phyloP scores from a whole-genome alignment of 2,113 vertebrate species.

The Xenopus tropicalis region DNA sequence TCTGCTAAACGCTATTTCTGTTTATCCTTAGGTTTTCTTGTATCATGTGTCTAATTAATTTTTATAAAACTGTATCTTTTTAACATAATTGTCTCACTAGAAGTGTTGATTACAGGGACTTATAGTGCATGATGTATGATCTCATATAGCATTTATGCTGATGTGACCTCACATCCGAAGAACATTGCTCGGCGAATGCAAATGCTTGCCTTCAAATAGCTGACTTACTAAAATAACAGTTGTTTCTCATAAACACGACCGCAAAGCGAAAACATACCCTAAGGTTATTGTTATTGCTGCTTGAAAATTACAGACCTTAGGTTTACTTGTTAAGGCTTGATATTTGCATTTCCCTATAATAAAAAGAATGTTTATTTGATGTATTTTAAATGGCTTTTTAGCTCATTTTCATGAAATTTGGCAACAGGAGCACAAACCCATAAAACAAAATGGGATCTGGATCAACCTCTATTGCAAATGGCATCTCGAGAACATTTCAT shows the following conservation, averaged over 20 bases:
- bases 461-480: conserved; percentile 50
- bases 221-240: conserved; percentile 55
- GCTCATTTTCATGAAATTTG: conserved; percentile 58
- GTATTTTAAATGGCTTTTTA: conserved; percentile 58
- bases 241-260: conserved; percentile 56
- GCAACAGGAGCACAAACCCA: conserved; percentile 52
- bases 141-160: neutral
- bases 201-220: conserved; percentile 40
- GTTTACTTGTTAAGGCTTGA: conserved; percentile 65
- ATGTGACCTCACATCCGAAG: neutral
- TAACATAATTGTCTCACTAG: neutral
- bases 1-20: no score
- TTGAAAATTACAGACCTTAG: conserved; percentile 60
- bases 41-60: neutral
- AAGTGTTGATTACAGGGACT: neutral
- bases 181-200: conserved; percentile 41
- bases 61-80: neutral
- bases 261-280: conserved; percentile 54
- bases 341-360: conserved; percentile 61
- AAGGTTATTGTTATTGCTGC: conserved; percentile 59
- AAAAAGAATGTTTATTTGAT: conserved; percentile 61
- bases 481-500: conserved; percentile 48
- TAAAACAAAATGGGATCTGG: conserved; percentile 53
- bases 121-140: neutral
- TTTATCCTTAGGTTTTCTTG: no score